Conservation (phyloP, 1,140 invertebrate species). For the Drosophila sproati region DNA sequence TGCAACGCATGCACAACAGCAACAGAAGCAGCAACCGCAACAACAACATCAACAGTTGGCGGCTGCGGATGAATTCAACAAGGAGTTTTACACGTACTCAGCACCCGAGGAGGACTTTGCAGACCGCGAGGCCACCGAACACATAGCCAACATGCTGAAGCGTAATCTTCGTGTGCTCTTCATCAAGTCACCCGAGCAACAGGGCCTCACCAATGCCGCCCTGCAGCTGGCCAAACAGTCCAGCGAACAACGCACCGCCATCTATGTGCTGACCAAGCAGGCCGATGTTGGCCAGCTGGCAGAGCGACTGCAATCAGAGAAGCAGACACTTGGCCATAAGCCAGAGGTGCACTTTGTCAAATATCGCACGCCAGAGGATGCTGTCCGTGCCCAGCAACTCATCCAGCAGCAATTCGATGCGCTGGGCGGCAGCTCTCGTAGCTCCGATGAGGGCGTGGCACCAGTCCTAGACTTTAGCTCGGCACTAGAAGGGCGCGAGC, state of each 20-base stretch:
- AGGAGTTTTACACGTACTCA: slow-evolving; percentile 67
- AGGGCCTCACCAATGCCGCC: slow-evolving; percentile 67
- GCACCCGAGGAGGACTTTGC: slow-evolving; percentile 71
- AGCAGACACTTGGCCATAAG: slow-evolving; percentile 51
- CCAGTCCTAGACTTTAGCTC: slow-evolving; percentile 72
- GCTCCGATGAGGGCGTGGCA: slow-evolving; percentile 70
- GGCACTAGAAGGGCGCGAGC: slow-evolving; percentile 17
- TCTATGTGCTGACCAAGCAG: slow-evolving; percentile 75
- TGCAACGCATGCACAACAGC: slow-evolving; percentile 28
- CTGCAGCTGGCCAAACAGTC: slow-evolving; percentile 72
- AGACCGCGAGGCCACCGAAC: slow-evolving; percentile 57
- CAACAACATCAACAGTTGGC: slow-evolving; percentile 36
- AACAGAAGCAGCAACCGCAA: background rate
- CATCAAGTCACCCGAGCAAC: slow-evolving; percentile 73
- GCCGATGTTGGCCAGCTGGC: slow-evolving; percentile 64
- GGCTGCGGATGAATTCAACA: slow-evolving; percentile 64
- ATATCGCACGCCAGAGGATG: slow-evolving; percentile 73
- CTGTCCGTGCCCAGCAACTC: slow-evolving; percentile 68
- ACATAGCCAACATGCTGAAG: slow-evolving; percentile 63
- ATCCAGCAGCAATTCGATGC: slow-evolving; percentile 74
- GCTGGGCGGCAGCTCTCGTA: slow-evolving; percentile 66
- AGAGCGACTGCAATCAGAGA: slow-evolving; percentile 53
- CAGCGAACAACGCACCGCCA: slow-evolving; percentile 68
- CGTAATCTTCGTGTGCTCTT: slow-evolving; percentile 71
- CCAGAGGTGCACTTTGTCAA: slow-evolving; percentile 78